Conservation (phyloP, 2,113 vertebrate species). For the Bujurquina vittata region DNA sequence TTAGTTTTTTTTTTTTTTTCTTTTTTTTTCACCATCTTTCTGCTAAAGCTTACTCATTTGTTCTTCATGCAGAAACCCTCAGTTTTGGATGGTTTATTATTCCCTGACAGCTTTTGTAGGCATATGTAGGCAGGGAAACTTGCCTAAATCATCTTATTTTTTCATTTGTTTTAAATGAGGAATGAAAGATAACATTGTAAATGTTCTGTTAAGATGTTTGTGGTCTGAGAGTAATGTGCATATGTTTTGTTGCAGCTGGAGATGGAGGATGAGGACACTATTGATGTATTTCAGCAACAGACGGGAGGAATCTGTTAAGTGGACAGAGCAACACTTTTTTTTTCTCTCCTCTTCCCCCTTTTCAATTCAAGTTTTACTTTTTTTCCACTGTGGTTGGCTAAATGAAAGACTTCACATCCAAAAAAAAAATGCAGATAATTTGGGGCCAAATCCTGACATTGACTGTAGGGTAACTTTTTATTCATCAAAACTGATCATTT, state of each 20-base stretch:
- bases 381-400: constrained; percentile 20
- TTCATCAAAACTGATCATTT: constrained; percentile 29
- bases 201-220: not conserved
- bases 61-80: too few relatives aligned
- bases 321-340: constrained; percentile 41
- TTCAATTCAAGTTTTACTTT: constrained; percentile 9
- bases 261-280: constrained; percentile 85
- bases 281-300: constrained; percentile 85
- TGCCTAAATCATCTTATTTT: not conserved
- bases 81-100: too few relatives aligned
- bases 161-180: too few relatives aligned
- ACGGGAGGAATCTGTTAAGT: constrained; percentile 75
- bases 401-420: constrained; percentile 24
- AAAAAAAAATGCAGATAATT: constrained; percentile 1
- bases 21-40: too few relatives aligned
- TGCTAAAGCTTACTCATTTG: too few relatives aligned
- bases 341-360: constrained; percentile 45
- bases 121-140: not conserved
- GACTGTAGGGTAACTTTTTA: constrained; percentile 45
- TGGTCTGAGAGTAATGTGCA: not conserved
- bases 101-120: too few relatives aligned
- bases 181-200: not conserved
- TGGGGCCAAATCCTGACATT: constrained; percentile 29
- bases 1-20: too few relatives aligned
- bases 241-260: constrained; percentile 73